Conservation (phyloP, 2,888 invertebrate genomes). For the Gryllus longicercus region DNA sequence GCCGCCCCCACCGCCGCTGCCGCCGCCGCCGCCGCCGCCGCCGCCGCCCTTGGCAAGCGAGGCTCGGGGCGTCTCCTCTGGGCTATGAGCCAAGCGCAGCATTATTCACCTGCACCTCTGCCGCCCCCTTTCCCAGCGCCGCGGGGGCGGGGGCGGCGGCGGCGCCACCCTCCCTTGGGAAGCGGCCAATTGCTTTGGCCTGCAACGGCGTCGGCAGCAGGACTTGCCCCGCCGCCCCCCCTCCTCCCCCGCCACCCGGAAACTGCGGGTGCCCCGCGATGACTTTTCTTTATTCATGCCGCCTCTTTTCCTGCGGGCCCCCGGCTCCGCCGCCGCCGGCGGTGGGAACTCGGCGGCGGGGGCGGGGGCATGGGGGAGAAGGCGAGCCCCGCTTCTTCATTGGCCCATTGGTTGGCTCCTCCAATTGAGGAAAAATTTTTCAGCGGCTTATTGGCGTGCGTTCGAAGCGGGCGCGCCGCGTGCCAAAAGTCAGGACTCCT, state of each 20-base stretch:
- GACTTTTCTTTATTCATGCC: conserved; percentile 17
- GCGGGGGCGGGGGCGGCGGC: not conserved
- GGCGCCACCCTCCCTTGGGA: not conserved
- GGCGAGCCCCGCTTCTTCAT: not conserved
- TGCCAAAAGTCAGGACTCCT: not conserved
- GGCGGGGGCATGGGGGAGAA: not conserved
- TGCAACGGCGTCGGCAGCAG: not conserved
- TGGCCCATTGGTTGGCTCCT: conserved; percentile 17
- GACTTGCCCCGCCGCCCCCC: too few species aligned
- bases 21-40: too few species aligned
- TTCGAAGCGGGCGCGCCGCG: not conserved
- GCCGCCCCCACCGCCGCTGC: not conserved
- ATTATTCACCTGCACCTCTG: not conserved
- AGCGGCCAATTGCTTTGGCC: conserved; percentile 3
- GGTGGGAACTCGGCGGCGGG: not conserved
- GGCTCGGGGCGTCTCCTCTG: not conserved
- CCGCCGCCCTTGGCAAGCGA: not conserved
- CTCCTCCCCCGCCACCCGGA: not conserved
- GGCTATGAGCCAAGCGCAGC: conserved; percentile 7
- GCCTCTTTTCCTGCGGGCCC: conserved; percentile 6
- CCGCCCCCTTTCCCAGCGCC: not conserved
- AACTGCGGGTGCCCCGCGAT: conserved; percentile 11
- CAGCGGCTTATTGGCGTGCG: conserved; percentile 7
- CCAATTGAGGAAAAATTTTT: conserved; percentile 17
- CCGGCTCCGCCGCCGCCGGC: not conserved